phyloP scores from a whole-genome alignment of 2,888 invertebrate genomes.

The Sepioteuthis lessoniana region DNA sequence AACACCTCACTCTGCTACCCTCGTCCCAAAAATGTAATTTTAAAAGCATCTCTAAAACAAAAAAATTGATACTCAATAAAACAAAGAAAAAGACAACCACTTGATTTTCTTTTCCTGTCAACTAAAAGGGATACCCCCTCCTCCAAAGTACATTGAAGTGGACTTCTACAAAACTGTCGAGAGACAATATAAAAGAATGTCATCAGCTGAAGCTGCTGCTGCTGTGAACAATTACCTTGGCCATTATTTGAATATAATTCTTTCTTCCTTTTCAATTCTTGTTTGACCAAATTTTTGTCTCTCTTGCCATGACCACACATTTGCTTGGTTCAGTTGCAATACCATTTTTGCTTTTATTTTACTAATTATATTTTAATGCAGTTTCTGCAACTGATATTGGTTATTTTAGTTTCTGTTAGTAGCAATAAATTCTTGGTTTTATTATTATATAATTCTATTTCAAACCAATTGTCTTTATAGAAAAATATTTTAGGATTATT shows the following conservation, averaged over 20 bases:
- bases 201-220: constrained; percentile 10
- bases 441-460: no score
- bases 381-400: neutral
- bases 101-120: neutral
- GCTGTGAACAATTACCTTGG: neutral
- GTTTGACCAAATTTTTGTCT: neutral
- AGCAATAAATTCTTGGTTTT: no score
- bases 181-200: neutral
- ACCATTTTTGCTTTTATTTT: neutral
- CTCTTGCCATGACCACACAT: neutral
- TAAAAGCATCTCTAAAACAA: neutral
- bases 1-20: neutral
- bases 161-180: constrained; percentile 10
- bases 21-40: neutral
- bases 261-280: neutral
- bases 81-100: neutral
- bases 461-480: no score
- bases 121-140: neutral
- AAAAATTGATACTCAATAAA: neutral
- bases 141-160: constrained; percentile 25
- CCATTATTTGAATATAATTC: neutral
- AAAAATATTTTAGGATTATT: no score
- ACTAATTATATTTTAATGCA: neutral
- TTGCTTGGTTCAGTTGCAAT: neutral
- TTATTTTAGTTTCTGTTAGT: no score